Base-by-base conservation (phyloP, 1,140 invertebrate species). In the Anoplolepis gracilipes region DNA sequence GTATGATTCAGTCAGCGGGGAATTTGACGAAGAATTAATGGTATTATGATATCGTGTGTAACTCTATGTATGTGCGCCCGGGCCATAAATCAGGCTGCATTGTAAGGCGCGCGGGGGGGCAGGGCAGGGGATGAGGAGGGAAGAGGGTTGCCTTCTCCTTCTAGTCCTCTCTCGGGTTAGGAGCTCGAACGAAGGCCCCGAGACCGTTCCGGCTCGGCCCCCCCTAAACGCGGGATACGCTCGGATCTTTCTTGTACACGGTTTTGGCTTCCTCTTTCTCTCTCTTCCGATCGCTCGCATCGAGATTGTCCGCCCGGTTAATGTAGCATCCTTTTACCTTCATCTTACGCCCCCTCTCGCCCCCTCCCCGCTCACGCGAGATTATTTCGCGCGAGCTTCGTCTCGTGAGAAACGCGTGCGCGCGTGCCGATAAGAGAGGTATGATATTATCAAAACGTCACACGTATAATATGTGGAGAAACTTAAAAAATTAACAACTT, bases 11-110 rank as follows among this genome's bases (percentile, higher is more conserved):
- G 94, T 94, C 93, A 94, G 94, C 93, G 92, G 93, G 93, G 94
- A 95, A 94, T 95, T 95, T 95, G 94, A 95, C 94, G 93, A 94
- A 95, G 94, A 95, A 95, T 95, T 95, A 95, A 95, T 95, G 94
- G 93, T 94, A 95, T 94, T 95, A 95, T 94, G 94, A 95, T 95
- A 95, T 95, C 93, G 94, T 94, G 94, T 94, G 94, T 95, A 94
- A 95, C 93, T 94, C 93, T 94, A 93, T 94, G 93, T 94, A 93
- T 94, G 93, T 93, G 93, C 92, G 92, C 90, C 89, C 88, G 90
- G 92, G 90, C 93, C 92, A 94, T 94, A 95, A 95, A 95, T 95
- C 94, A 95, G 93, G 87, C 93, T 91, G 92, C 92, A 94, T 95
- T 95, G 94, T 94, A 78, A 94, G 91, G 90, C 85, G 90, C 87